Evolutionary conservation across 2,888 invertebrate species (phyloP).

Genomic region (Drosophila quasianomalipes): DNA sequence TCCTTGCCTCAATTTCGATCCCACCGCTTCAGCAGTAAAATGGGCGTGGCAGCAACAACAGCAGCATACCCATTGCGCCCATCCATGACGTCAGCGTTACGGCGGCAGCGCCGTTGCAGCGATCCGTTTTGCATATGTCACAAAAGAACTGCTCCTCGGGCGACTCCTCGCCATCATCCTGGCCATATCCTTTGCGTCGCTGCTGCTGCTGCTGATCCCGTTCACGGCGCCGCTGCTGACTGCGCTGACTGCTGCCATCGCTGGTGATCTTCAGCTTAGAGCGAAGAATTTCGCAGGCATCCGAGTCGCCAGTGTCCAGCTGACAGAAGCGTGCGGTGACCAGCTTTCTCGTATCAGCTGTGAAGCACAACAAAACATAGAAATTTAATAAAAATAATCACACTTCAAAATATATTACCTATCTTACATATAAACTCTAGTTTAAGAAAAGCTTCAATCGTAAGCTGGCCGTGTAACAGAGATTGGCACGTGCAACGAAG

Average conservation of each 20-base stretch:
- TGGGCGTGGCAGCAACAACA: conserved; percentile 28
- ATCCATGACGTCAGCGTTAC: conserved; percentile 45
- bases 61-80: conserved; percentile 30
- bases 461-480: background rate
- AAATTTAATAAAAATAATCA: background rate
- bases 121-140: conserved; percentile 81
- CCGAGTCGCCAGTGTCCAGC: conserved; percentile 83
- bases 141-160: conserved; percentile 80
- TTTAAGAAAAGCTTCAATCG: background rate
- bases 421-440: background rate
- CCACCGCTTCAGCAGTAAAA: conserved; percentile 44
- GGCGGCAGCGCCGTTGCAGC: conserved; percentile 80
- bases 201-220: conserved; percentile 48
- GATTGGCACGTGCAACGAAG: background rate
- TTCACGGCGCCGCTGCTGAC: conserved; percentile 44
- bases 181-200: conserved; percentile 58
- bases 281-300: conserved; percentile 82
- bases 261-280: conserved; percentile 68
- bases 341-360: conserved; percentile 69
- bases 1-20: conserved; percentile 5
- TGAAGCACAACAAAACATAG: background rate
- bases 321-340: conserved; percentile 85
- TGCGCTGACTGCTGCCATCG: conserved; percentile 24
- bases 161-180: conserved; percentile 42
- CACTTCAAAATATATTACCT: background rate